Conservation (phyloP, 35 echinoderm and acorn worm genomes). For the Nesometra sesokonis region DNA sequence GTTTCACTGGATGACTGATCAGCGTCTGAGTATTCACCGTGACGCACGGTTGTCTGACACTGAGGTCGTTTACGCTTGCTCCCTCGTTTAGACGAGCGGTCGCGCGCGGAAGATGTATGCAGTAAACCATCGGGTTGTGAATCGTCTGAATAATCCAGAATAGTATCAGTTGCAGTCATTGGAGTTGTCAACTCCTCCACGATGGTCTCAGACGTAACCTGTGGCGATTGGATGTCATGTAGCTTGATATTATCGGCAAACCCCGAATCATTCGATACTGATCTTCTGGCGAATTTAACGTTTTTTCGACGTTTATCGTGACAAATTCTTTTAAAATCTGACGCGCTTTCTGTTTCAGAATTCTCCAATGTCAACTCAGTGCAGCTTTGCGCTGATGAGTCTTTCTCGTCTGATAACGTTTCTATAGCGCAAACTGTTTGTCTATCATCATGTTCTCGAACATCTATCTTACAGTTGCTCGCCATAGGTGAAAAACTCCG, state of each 20-base stretch:
- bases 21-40: not conserved
- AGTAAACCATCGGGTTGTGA: not conserved
- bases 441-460: no score
- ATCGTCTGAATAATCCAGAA: not conserved
- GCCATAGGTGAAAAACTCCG: no score
- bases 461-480: no score
- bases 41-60: not conserved
- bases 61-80: not conserved
- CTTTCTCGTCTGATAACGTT: not conserved
- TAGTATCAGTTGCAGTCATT: not conserved
- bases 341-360: not conserved
- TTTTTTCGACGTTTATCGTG: not conserved
- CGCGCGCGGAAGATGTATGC: not conserved
- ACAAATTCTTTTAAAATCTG: not conserved
- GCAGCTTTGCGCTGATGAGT: not conserved
- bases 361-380: not conserved
- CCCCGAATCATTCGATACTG: not conserved
- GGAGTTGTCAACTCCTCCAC: not conserved
- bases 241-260: not conserved
- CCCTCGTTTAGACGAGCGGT: not conserved
- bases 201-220: not conserved
- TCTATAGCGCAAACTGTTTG: not conserved
- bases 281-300: not conserved
- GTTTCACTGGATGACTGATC: not conserved
- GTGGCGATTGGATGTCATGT: not conserved